Conservation (phyloP, 2,888 invertebrate genomes). For the Asteroscopus sphinx region DNA sequence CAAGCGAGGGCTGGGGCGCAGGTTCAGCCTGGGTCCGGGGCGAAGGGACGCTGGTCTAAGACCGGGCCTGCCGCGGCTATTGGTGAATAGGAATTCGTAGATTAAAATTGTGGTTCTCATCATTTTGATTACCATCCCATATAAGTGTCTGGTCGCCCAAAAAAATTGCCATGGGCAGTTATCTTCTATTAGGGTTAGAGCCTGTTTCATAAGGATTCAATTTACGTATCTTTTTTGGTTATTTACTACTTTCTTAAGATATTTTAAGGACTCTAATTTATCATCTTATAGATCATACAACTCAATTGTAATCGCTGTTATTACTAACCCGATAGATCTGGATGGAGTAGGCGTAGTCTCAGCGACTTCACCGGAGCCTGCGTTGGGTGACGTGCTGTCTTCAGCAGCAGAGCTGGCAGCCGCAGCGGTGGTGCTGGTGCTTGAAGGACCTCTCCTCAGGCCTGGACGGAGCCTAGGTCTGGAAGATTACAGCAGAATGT, state of each 20-base stretch:
- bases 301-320: not conserved
- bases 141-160: too few relatives aligned
- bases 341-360: conserved; percentile 81
- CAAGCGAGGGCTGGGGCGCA: conserved; percentile 81
- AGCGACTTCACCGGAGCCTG: conserved; percentile 73
- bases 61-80: conserved; percentile 81
- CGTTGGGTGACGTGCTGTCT: conserved; percentile 73
- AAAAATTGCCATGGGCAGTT: too few relatives aligned
- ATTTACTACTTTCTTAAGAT: too few relatives aligned
- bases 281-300: too few relatives aligned
- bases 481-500: conserved; percentile 9
- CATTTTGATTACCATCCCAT: too few relatives aligned
- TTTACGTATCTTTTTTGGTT: too few relatives aligned
- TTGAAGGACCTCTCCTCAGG: conserved; percentile 70
- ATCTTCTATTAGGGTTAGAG: too few relatives aligned
- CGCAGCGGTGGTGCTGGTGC: conserved; percentile 70
- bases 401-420: conserved; percentile 62
- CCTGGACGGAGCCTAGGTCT: conserved; percentile 87
- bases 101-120: too few relatives aligned
- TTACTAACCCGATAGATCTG: conserved; percentile 76
- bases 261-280: too few relatives aligned
- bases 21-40: conserved; percentile 91
- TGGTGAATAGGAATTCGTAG: not conserved
- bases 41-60: conserved; percentile 88
- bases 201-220: too few relatives aligned